Conservation (phyloP, 2,888 invertebrate genomes). For the Malthinus flaveolus region DNA sequence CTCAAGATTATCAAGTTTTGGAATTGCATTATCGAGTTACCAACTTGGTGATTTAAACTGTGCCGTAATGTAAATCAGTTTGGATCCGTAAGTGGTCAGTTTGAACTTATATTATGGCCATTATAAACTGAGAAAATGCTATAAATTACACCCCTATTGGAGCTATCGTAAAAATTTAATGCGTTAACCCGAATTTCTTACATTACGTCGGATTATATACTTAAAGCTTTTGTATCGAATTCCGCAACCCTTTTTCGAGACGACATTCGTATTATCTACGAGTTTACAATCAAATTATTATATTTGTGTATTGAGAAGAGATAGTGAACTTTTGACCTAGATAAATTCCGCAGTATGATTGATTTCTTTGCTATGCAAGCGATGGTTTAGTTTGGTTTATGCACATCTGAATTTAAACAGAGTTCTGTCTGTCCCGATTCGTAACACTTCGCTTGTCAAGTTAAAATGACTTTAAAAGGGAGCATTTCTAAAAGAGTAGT, state of each 20-base stretch:
- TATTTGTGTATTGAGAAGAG: conserved; percentile 23
- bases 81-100: conserved; percentile 24
- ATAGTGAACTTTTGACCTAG: conserved; percentile 29
- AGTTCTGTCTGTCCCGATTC: conserved; percentile 3
- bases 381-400: conserved; percentile 13
- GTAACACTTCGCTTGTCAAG: neutral
- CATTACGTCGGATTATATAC: conserved; percentile 16
- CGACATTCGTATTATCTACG: conserved; percentile 6
- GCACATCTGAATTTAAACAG: conserved; percentile 22
- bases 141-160: conserved; percentile 22
- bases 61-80: conserved; percentile 27
- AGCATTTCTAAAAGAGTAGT: conserved; percentile 1
- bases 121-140: conserved; percentile 21
- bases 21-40: conserved; percentile 22
- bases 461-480: neutral
- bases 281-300: neutral
- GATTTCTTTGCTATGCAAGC: conserved; percentile 21
- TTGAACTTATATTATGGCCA: conserved; percentile 13
- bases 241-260: conserved; percentile 10
- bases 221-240: conserved; percentile 5
- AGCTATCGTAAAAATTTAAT: conserved; percentile 37
- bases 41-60: conserved; percentile 24
- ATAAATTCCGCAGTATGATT: conserved; percentile 30
- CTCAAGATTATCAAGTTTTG: conserved; percentile 23
- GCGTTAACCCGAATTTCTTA: conserved; percentile 30